A percentile compares a stretch with the other conserved stretches of the same genome.
Evolutionary conservation across 1,140 invertebrate genomes (phyloP).

Genomic region (Zeugodacus cucurbitae): DNA sequence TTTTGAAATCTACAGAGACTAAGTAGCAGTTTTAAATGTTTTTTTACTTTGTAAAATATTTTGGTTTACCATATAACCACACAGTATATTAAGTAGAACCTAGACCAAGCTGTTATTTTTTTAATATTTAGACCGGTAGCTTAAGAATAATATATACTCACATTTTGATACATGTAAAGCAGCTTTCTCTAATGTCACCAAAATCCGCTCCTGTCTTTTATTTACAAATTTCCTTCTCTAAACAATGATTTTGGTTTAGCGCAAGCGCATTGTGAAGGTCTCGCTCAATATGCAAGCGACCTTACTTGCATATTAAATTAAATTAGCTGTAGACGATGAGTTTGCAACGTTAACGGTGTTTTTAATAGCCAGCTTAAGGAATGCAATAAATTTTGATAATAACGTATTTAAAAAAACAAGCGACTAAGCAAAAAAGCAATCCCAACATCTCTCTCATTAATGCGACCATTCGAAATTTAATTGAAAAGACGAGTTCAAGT

Average conservation of each 20-base stretch:
- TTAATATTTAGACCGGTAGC: too few relatives aligned
- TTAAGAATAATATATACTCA: too few relatives aligned
- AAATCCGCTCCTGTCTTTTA: not conserved
- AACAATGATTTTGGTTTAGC: not conserved
- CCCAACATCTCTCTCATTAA: not conserved
- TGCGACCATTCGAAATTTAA: not conserved
- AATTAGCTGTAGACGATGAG: conserved; percentile 29
- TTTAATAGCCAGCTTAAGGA: conserved; percentile 24
- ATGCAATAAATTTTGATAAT: conserved; percentile 31
- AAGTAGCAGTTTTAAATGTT: too few relatives aligned
- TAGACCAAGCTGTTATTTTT: too few relatives aligned
- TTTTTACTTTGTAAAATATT: too few relatives aligned
- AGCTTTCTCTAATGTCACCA: too few relatives aligned
- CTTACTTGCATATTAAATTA: conserved; percentile 33
- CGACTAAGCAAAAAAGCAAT: not conserved
- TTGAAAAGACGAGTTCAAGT: conserved; percentile 3
- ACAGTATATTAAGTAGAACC: too few relatives aligned
- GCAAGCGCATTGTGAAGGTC: conserved; percentile 9
- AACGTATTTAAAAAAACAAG: not conserved
- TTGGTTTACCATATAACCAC: too few relatives aligned
- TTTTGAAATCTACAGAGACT: too few relatives aligned
- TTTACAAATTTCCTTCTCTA: not conserved
- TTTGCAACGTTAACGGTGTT: conserved; percentile 18
- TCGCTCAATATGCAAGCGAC: conserved; percentile 7
- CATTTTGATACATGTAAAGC: too few relatives aligned